These are phyloP conservation scores for Campopleginae sp. DNA, from an alignment of 2,888 invertebrate species.

Conservation along the genomic window DNA sequence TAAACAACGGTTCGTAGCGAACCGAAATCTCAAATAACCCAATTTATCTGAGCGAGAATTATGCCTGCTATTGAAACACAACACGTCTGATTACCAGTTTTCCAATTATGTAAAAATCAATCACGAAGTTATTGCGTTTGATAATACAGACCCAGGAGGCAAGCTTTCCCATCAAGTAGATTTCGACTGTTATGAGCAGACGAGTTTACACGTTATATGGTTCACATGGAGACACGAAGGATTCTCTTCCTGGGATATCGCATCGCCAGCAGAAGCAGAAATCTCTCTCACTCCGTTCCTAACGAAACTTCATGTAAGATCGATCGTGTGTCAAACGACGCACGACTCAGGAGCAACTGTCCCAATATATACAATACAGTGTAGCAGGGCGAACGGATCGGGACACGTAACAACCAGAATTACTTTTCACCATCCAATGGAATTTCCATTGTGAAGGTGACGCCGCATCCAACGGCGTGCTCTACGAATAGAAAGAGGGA, in stretches of 20 bases:
- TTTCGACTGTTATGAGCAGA: slow-evolving; percentile 26
- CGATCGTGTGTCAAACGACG: slow-evolving; percentile 59
- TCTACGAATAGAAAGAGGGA: background rate
- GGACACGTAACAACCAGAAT: slow-evolving; percentile 60
- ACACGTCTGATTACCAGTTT: slow-evolving; percentile 50
- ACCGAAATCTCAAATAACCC: background rate
- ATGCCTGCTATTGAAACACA: background rate
- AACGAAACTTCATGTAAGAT: slow-evolving; percentile 58
- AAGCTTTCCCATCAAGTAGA: slow-evolving; percentile 40
- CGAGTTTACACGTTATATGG: slow-evolving; percentile 6
- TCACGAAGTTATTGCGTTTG: slow-evolving; percentile 61
- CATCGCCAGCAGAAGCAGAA: slow-evolving; percentile 53
- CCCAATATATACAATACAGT: slow-evolving; percentile 22
- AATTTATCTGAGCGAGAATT: background rate
- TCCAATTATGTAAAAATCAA: slow-evolving; percentile 47
- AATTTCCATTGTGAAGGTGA: slow-evolving; percentile 56
- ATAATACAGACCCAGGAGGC: slow-evolving; percentile 39
- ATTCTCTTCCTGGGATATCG: slow-evolving; percentile 51
- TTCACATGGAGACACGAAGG: slow-evolving; percentile 42
- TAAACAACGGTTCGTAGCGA: background rate
- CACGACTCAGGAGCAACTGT: slow-evolving; percentile 51
- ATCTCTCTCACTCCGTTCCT: slow-evolving; percentile 14
- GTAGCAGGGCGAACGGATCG: slow-evolving; percentile 46
- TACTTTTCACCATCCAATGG: slow-evolving; percentile 53
- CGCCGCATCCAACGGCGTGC: background rate